A percentile compares a stretch with the other conserved stretches of the same genome.
Conservation (phyloP, 2,888 invertebrate genomes). For the Petrolisthes cinctipes region DNA sequence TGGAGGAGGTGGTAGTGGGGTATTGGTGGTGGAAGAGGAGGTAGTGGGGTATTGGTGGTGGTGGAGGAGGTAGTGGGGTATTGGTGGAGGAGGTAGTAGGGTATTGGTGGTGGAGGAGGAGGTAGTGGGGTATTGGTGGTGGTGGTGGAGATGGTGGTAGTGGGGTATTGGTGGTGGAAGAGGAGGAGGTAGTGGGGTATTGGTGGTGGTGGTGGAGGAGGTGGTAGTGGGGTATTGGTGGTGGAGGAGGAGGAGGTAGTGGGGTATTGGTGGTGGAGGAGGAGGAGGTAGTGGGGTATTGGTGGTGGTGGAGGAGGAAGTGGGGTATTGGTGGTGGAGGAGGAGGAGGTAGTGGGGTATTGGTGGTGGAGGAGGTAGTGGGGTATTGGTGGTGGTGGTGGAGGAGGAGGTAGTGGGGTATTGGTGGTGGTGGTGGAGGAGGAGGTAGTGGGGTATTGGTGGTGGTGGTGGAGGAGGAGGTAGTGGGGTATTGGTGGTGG, state of each 20-base stretch:
- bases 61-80: not conserved
- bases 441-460: not conserved
- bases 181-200: not conserved
- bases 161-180: not conserved
- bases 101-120: not conserved
- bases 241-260: not conserved
- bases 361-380: not conserved
- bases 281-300: not conserved
- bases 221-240: not conserved
- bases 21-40: not conserved
- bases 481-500: not conserved
- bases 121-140: not conserved
- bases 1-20: not conserved
- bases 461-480: not conserved
- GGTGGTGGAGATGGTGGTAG: not conserved
- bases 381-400: not conserved
- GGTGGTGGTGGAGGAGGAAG: too few relatives aligned
- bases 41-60: too few relatives aligned
- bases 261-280: slow-evolving; percentile 4
- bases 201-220: not conserved
- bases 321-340: not conserved
- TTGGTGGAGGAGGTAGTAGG: not conserved
- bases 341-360: not conserved
- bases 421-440: not conserved
- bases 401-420: not conserved